phyloP scores from a whole-genome alignment of 2,113 vertebrate genomes.

The Notarius quadriscutis region DNA sequence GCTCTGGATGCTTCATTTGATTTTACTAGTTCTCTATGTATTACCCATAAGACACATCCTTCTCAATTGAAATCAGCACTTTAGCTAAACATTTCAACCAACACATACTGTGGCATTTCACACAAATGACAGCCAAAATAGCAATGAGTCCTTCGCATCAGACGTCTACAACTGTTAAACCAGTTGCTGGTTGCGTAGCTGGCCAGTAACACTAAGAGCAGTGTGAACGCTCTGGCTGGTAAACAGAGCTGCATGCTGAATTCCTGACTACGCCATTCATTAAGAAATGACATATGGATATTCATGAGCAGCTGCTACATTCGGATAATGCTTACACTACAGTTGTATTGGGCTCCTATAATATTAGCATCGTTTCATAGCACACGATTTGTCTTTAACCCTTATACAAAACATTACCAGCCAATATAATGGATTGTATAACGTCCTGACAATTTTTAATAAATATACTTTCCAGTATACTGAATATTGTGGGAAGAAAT shows the following conservation, averaged over 20 bases:
- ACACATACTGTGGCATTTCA: slow-evolving; percentile 24
- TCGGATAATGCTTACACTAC: neutral
- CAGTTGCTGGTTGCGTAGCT: slow-evolving; percentile 38
- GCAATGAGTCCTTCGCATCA: slow-evolving; percentile 13
- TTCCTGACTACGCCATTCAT: slow-evolving; percentile 18
- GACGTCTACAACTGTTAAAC: slow-evolving; percentile 38
- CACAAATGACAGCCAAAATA: slow-evolving; percentile 28
- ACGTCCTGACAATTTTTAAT: neutral
- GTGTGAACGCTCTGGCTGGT: neutral
- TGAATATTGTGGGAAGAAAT: neutral
- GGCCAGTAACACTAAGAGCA: slow-evolving; percentile 10
- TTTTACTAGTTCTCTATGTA: slow-evolving; percentile 13
- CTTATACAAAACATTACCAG: neutral
- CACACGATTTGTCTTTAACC: neutral
- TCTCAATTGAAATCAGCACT: slow-evolving; percentile 29
- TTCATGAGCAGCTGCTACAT: slow-evolving; percentile 26
- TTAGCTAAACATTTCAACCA: slow-evolving; percentile 7
- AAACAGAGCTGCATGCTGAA: slow-evolving; percentile 13
- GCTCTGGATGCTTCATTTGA: slow-evolving; percentile 44
- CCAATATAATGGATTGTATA: neutral
- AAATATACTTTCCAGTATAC: neutral
- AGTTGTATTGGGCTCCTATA: neutral
- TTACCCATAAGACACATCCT: neutral
- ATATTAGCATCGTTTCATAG: neutral
- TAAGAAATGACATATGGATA: slow-evolving; percentile 30